Evolutionary conservation across 2,888 invertebrate genomes (phyloP).

Genomic region (Panopea generosa): DNA sequence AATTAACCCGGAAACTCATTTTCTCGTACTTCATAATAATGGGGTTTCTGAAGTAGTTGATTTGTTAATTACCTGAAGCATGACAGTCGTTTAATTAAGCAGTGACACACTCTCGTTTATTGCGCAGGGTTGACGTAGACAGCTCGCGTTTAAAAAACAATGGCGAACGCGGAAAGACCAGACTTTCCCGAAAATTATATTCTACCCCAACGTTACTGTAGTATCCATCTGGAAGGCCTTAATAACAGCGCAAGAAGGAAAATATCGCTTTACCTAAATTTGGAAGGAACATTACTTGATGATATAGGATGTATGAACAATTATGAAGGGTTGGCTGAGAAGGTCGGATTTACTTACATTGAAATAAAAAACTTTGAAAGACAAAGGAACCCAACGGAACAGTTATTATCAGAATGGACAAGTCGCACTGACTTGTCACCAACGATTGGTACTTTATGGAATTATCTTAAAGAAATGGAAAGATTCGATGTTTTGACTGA

Average conservation of each 20-base stretch:
- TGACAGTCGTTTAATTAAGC: too few species aligned
- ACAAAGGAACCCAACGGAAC: conserved; percentile 69
- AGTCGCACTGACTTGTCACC: conserved; percentile 61
- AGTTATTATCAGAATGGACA: conserved; percentile 71
- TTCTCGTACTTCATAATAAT: too few species aligned
- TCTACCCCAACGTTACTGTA: conserved; percentile 48
- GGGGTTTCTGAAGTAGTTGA: too few species aligned
- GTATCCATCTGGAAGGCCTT: conserved; percentile 68
- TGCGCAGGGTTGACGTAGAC: too few species aligned
- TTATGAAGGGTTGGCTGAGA: conserved; percentile 74
- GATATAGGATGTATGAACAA: conserved; percentile 67
- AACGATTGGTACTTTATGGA: conserved; percentile 70
- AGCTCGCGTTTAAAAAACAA: not conserved
- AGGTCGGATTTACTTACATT: conserved; percentile 69
- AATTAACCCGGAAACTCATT: too few species aligned
- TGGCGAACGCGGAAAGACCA: not conserved
- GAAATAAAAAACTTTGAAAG: conserved; percentile 71
- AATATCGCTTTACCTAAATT: conserved; percentile 67
- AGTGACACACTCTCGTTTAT: too few species aligned
- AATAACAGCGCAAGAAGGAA: conserved; percentile 62
- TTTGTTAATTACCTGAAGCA: too few species aligned
- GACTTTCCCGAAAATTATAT: conserved; percentile 26
- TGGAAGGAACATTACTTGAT: conserved; percentile 61
- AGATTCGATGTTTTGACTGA: conserved; percentile 74
- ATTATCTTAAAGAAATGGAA: conserved; percentile 64